Evolutionary conservation across 2,797 vertebrate species (phyloP).

Genomic region (Ctenosaura bakeri): DNA sequence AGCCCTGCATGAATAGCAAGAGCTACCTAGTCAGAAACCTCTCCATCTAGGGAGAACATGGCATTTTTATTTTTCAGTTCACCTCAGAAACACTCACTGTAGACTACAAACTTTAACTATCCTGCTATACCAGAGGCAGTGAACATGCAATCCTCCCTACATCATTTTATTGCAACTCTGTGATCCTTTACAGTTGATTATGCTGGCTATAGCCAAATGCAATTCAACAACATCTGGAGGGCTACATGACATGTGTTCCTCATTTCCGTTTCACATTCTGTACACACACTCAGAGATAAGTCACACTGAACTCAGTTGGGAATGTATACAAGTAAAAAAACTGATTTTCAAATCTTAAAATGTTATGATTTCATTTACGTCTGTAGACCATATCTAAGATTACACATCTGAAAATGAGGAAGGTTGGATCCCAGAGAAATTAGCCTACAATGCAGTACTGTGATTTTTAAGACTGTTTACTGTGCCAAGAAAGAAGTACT

Average conservation of each 20-base stretch:
- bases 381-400: background rate
- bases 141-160: too few relatives aligned
- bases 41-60: background rate
- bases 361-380: background rate
- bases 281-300: background rate
- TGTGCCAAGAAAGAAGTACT: conserved; percentile 3
- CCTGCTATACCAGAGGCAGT: background rate
- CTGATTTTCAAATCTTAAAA: background rate
- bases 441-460: background rate
- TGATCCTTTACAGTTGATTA: too few relatives aligned
- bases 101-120: background rate
- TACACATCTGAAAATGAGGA: background rate
- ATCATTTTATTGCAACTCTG: too few relatives aligned
- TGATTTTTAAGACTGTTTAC: background rate
- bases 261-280: too few relatives aligned
- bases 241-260: too few relatives aligned
- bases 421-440: background rate
- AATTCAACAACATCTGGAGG: too few relatives aligned
- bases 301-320: background rate
- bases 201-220: too few relatives aligned
- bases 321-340: background rate
- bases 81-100: background rate
- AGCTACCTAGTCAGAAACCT: background rate
- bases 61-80: background rate
- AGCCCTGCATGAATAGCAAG: background rate